Evolutionary conservation across 1,140 invertebrate species (phyloP), one percentile per base, ranked within the genome.

Genomic region (Drosophila quadrilineata): DNA sequence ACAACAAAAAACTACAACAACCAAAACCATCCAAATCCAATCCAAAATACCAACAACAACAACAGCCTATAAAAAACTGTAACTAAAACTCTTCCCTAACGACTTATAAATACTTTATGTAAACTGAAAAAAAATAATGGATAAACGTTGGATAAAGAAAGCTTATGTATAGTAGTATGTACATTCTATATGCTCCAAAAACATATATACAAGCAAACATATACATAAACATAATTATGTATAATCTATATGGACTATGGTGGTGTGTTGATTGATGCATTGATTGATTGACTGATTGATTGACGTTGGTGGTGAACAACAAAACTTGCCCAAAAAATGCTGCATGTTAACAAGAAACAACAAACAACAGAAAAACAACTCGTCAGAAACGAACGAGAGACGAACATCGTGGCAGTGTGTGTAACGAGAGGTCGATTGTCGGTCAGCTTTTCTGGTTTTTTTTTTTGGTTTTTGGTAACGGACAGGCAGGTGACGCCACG

Each of bases 401-500:
- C n/a, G n/a, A n/a, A n/a, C n/a, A n/a, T n/a, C n/a, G n/a, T n/a
- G n/a, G n/a, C n/a, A n/a, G n/a, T n/a, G n/a, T n/a, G n/a, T n/a
- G n/a, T n/a, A n/a, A n/a, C n/a, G n/a, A n/a, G n/a, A n/a, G n/a
- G n/a, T n/a, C 69, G 33, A 52, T 28, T 40, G 5, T 28, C 65
- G 58, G 77, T 63, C 76, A 68, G 75, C 84, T 69, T 67, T 71
- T 76, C n/a, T n/a, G n/a, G n/a, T n/a, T n/a, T n/a, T n/a, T n/a
- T n/a, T n/a, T n/a, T n/a, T n/a, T n/a, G n/a, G n/a, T n/a, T 75
- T 82, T 82, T 82, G 76, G 76, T 82, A 72, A 60, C 50, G 77
- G 77, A 82, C 65, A 85, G 69, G 36, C 64, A 21, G 50, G 43
- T 22, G 52, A 41, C 60, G 53, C 28, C 36, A 29, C 40, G 10